Conservation (phyloP, 1,140 invertebrate genomes). For the Mizuhopecten yessoensis region DNA sequence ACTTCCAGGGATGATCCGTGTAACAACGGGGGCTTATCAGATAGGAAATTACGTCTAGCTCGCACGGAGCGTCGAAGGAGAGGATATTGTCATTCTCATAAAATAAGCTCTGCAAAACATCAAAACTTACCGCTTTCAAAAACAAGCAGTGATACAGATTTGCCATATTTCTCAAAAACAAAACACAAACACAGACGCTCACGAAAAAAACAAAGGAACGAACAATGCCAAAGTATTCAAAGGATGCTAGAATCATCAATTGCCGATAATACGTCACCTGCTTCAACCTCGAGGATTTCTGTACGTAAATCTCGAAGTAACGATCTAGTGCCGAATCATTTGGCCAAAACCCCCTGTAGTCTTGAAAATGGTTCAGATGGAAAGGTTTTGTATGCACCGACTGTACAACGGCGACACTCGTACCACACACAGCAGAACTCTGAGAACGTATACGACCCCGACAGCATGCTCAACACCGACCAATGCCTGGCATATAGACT, state of each 20-base stretch:
- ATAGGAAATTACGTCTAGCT: background rate
- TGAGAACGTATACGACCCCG: background rate
- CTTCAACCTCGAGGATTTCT: background rate
- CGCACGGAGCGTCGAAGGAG: background rate
- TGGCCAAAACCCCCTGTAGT: background rate
- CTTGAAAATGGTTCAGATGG: background rate
- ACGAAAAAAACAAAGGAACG: background rate
- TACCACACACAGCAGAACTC: background rate
- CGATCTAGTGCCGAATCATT: background rate
- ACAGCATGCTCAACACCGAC: background rate
- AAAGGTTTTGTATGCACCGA: background rate
- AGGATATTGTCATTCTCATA: background rate
- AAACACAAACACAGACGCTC: background rate
- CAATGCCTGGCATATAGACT: background rate
- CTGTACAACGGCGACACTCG: background rate
- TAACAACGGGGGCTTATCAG: background rate
- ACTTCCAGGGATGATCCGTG: background rate
- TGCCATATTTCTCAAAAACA: background rate
- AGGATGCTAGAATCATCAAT: background rate
- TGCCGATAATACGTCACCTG: background rate
- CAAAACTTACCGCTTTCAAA: background rate
- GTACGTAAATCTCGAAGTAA: background rate
- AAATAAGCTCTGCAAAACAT: background rate
- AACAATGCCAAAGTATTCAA: background rate
- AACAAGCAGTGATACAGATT: constrained; percentile 28